Evolutionary conservation across 2,797 vertebrate species (phyloP), one percentile per base, ranked within the genome.

Genomic region (Rachycentron canadum): DNA sequence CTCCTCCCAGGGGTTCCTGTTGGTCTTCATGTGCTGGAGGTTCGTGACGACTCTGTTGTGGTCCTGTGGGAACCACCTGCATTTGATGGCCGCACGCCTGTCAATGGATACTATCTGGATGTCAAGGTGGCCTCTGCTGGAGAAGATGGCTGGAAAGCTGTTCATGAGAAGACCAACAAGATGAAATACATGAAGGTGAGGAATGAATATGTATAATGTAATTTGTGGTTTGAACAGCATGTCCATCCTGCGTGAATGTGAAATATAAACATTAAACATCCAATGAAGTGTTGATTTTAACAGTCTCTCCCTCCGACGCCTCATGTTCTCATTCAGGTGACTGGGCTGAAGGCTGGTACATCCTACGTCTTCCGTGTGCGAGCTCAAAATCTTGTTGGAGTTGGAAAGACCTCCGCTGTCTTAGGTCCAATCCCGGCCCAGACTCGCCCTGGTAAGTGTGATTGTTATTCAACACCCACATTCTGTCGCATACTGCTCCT

Each of bases 21-120:
- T 63, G 95, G 95, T 76, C 95, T 99, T 65, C 91, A 90, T 63
- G 95, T 94, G 49, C 94, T 94, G 78, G 97, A 99, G 93, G 94
- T 99, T 7, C 96, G 98, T 67, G 97, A 98, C 83, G 92, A 94
- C 68, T 97, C 97, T 0, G 68, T 96, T 65, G 96, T 99, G 73
- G 90, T 99, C 28, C 93, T 98, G 65, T 99, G 98, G 98, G 96
- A 97, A n/a, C 86, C 94, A 0, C 98, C 98, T 0, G 52, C 92
- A n/a, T 97, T 98, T 77, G 88, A 92, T 5, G 98, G 98, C 4
- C 96, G 98, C 71, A 95, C 91, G 73, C 93, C 96, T 0, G 85
- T 99, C 88, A 96, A 91, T 16, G 98, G 98, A 40, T 99, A 96
- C 92, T 99, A 98, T 32, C 78, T 99, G 88, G 98, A 99, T 73